Base-by-base conservation (phyloP, 64 coral and sea anemone species). In the Stichodactyla helianthus region DNA sequence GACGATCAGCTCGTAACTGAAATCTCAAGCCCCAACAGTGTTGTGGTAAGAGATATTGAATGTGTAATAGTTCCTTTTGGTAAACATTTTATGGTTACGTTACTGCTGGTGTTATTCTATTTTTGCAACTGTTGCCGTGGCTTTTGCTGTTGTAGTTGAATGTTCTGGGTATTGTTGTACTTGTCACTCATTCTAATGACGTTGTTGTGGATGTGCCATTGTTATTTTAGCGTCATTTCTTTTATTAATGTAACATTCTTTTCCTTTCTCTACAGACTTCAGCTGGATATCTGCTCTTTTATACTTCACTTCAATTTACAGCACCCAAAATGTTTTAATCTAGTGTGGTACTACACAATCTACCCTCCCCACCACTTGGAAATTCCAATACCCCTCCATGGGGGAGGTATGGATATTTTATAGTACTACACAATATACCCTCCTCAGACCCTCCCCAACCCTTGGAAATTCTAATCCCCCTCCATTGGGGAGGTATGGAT, bases 251-350 rank as follows among this genome's bases (percentile, higher is more conserved):
- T 54, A 7, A 20, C 86, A 12, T 89, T 14, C 27, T 53, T 80
- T 86, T 53, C 78, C 23, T 53, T 63, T 88, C 89, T 5, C 35
- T 44, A 44, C 85, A 99, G 97, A 95, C 93, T 5, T 89, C 97
- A 54, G 97, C 97, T 20, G 97, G 89, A 4, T 99, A 99, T 61
- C 85, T 99, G 19, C 70, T 99, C 22, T 99, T 94, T 74, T 99
- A 99, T 84, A 93, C 97, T 51, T 99, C 97, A 11, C 25, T 99
- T 27, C 87, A 86, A 54, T 99, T 99, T 23, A 20, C 51, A 9
- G 91, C 94, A 2, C 94, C 94, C 9, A 97, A 92, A 82, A 20
- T 84, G 9, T 60, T 84, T 84, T 14, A 84, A 84, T 50, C 25
- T 20, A 58, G 14, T 58, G 6, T 58, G 11, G 0, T n/a, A n/a